Base-by-base conservation (phyloP, 2,888 invertebrate genomes). In the Heteromurus nitidus region DNA sequence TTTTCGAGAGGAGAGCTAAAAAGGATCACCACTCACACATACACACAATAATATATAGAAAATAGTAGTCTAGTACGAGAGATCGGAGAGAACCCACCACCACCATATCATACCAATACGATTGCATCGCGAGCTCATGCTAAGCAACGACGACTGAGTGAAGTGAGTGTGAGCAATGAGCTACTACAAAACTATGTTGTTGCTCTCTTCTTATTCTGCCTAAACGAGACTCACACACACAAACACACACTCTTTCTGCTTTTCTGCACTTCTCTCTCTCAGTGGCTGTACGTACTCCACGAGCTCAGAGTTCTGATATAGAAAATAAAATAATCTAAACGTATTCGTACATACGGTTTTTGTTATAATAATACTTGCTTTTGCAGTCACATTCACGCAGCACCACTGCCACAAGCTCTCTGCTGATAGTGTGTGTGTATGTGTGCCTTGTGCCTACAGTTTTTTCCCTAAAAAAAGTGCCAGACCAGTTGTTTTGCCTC, bases 171-270 rank as follows among this genome's bases (percentile, higher is more conserved):
- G 75, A 67, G 67, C 28, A 67, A 26, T 44, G 26, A 30, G 58
- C 70, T 68, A 13, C 50, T 47, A 53, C 67, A 53, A n/a, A n/a
- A 18, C 36, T 55, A 22, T 64, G 31, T 73, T 18, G n/a, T n/a
- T n/a, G 9, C 55, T 3, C 26, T 55, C 28, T 47, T 28, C 68
- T 13, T 65, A 18, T 50, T 55, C 28, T 47, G 50, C 68, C 16
- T 65, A 18, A 68, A 42, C 50, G 69, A 22, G 64, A 62, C 69
- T n/a, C n/a, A n/a, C n/a, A n/a, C n/a, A n/a, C n/a, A n/a, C n/a
- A n/a, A n/a, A n/a, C n/a, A n/a, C n/a, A n/a, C 77, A 77, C 47
- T 77, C 62, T 69, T 77, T 77, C 76, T 60, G 31, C 26, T 65
- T 65, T 67, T 67, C 75, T 68, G 67, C 76, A 76, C 30, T 72